These are phyloP conservation scores for Hydractinia echinata DNA, from an alignment of 30 jellyfish, hydroid and myxozoan genomes.

Conservation along the genomic window DNA sequence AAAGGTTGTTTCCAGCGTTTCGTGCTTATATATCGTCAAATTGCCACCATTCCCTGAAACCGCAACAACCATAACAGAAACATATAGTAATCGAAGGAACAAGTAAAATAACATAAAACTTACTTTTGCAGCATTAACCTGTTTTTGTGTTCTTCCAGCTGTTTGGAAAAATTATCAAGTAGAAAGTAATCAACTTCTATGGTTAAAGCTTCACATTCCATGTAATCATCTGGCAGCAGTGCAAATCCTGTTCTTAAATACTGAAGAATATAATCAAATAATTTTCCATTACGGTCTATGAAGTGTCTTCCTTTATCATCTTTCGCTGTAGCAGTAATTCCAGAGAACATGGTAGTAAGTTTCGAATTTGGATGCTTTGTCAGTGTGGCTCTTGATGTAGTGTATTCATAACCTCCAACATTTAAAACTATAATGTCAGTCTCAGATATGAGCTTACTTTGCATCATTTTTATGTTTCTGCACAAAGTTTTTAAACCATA, in stretches of 20 bases:
- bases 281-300: slow-evolving; percentile 32
- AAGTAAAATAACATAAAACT: too few species aligned
- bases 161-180: slow-evolving; percentile 11
- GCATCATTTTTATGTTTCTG: background rate
- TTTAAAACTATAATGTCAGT: slow-evolving; percentile 27
- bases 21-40: too few species aligned
- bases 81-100: too few species aligned
- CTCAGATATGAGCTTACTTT: slow-evolving; percentile 3
- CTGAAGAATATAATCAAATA: slow-evolving; percentile 31
- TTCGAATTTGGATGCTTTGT: slow-evolving; percentile 16
- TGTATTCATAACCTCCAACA: slow-evolving; percentile 37
- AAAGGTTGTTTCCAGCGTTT: too few species aligned
- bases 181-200: slow-evolving; percentile 19
- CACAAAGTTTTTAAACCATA: too few species aligned
- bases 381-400: slow-evolving; percentile 29
- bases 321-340: background rate
- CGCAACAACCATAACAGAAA: too few species aligned
- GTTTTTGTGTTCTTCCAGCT: background rate
- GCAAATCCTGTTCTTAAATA: slow-evolving; percentile 23
- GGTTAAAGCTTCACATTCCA: slow-evolving; percentile 20
- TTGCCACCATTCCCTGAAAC: too few species aligned
- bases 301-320: slow-evolving; percentile 33
- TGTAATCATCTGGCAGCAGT: slow-evolving; percentile 21
- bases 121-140: too few species aligned
- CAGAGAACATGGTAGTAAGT: slow-evolving; percentile 22